These are phyloP conservation scores for Rhynchotus rufescens DNA, from an alignment of 2,797 vertebrate species.

Conservation along the genomic window DNA sequence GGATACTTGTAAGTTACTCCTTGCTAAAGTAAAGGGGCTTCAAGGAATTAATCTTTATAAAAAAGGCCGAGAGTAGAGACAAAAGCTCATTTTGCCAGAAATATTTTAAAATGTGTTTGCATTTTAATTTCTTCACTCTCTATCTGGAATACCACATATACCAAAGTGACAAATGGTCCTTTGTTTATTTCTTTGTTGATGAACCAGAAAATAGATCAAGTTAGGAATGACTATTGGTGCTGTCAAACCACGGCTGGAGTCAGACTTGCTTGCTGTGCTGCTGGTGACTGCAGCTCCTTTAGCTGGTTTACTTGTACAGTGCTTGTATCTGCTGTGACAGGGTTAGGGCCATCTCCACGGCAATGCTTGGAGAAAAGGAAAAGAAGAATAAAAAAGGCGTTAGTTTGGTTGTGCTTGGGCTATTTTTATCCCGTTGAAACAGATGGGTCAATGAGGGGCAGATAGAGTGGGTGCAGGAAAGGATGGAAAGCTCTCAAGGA, in stretches of 20 bases:
- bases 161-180: neutral
- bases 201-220: neutral
- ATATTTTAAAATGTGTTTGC: neutral
- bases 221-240: neutral
- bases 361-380: neutral
- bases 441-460: neutral
- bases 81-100: neutral
- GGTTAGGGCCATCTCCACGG: slow-evolving; percentile 16
- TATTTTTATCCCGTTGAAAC: neutral
- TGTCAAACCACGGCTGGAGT: neutral
- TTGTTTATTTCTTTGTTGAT: neutral
- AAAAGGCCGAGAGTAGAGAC: neutral
- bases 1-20: neutral
- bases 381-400: neutral
- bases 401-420: neutral
- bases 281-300: neutral
- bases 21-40: neutral
- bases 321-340: neutral
- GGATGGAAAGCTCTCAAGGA: neutral
- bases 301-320: neutral
- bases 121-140: neutral
- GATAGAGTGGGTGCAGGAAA: neutral
- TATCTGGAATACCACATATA: neutral
- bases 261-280: neutral
- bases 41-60: neutral